Evolutionary conservation across 2,797 vertebrate species (phyloP).

Genomic region (Microchirus variegatus): DNA sequence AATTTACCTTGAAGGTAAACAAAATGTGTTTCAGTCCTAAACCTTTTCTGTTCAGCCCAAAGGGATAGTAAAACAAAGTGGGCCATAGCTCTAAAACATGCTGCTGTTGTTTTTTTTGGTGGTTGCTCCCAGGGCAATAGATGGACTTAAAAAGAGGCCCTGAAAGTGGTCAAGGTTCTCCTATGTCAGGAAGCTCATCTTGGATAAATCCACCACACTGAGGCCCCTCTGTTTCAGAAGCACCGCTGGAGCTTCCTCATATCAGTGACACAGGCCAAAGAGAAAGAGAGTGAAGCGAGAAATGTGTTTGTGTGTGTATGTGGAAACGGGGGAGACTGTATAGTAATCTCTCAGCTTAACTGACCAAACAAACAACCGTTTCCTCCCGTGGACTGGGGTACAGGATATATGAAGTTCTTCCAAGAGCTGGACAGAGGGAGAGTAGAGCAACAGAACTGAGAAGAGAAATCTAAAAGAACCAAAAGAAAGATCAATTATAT

Average conservation of each 20-base stretch:
- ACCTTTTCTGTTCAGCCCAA: background rate
- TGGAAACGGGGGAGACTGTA: conserved; percentile 41
- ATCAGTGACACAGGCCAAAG: conserved; percentile 12
- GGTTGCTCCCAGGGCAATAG: background rate
- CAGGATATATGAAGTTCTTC: conserved; percentile 63
- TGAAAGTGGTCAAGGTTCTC: conserved; percentile 39
- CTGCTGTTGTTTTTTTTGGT: too few relatives aligned
- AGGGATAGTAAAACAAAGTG: too few relatives aligned
- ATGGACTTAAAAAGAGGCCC: conserved; percentile 37
- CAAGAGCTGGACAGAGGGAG: conserved; percentile 11
- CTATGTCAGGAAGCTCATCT: conserved; percentile 46
- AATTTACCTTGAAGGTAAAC: too few relatives aligned
- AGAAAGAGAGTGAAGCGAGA: conserved; percentile 9
- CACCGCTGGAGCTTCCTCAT: conserved; percentile 53
- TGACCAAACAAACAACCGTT: conserved; percentile 71
- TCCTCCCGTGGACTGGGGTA: conserved; percentile 58
- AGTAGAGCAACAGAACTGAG: background rate
- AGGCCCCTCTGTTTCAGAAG: conserved; percentile 63
- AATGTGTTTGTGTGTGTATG: too few relatives aligned
- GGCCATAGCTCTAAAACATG: too few relatives aligned
- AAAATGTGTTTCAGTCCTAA: background rate
- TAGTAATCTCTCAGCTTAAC: conserved; percentile 50
- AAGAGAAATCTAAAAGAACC: background rate
- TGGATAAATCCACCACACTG: conserved; percentile 64
- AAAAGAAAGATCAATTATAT: too few relatives aligned